A percentile compares a stretch with the other conserved stretches of the same genome.
Evolutionary conservation across 2,797 vertebrate species (phyloP).

Genomic region (Fratercula arctica): DNA sequence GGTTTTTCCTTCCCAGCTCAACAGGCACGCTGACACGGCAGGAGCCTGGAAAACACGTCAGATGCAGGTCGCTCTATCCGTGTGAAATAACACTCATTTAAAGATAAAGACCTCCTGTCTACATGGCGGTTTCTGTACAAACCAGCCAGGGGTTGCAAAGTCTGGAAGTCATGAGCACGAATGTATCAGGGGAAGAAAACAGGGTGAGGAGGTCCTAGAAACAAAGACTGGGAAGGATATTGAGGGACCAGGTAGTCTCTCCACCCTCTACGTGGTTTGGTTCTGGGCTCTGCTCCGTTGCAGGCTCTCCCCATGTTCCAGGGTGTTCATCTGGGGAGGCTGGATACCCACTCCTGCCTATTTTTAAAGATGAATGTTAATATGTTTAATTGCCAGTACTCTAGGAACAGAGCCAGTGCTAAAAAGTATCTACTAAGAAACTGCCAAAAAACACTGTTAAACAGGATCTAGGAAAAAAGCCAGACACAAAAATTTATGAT

Average conservation of each 20-base stretch:
- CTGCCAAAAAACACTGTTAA: constrained; percentile 60
- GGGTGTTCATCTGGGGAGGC: not conserved
- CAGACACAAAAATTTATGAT: constrained; percentile 50
- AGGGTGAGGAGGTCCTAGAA: not conserved
- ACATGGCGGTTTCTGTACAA: not conserved
- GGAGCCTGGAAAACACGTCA: constrained; percentile 4
- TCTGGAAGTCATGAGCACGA: not conserved
- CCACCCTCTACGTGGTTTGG: not conserved
- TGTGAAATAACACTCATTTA: not conserved
- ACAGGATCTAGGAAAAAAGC: constrained; percentile 63
- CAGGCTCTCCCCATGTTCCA: not conserved
- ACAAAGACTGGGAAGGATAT: not conserved
- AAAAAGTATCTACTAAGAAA: constrained; percentile 51
- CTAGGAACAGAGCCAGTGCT: constrained; percentile 49
- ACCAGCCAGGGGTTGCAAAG: not conserved
- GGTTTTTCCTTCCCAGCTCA: constrained; percentile 9
- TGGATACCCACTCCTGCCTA: constrained; percentile 20
- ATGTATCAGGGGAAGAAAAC: not conserved
- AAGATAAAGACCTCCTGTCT: not conserved
- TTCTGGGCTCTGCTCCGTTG: not conserved
- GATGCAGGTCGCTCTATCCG: not conserved
- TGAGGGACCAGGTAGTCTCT: not conserved
- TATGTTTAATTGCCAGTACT: constrained; percentile 49
- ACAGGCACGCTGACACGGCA: not conserved
- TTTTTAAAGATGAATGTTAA: constrained; percentile 48